A percentile compares a stretch with the other conserved stretches of the same genome.
These are phyloP conservation scores for Sciurus vulgaris DNA, from an alignment of 2,797 vertebrate genomes.

Conservation along the genomic window DNA sequence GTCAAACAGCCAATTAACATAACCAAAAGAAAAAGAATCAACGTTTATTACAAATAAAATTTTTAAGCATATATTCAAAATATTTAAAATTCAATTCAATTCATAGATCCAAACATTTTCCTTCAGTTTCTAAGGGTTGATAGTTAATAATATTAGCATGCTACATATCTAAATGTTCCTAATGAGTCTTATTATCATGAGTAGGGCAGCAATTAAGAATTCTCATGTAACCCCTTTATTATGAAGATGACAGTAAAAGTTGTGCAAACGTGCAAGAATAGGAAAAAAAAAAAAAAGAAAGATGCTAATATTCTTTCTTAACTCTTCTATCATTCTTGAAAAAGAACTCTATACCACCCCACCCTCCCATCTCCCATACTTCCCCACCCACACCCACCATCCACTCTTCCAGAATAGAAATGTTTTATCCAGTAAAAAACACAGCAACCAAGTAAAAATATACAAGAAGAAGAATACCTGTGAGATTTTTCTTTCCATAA, in stretches of 20 bases:
- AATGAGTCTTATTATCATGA: constrained; percentile 46
- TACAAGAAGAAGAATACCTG: constrained; percentile 79
- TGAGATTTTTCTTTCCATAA: constrained; percentile 79
- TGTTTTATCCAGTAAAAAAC: constrained; percentile 56
- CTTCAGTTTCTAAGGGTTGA: constrained; percentile 26
- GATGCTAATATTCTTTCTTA: constrained; percentile 35
- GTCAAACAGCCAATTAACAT: constrained; percentile 65
- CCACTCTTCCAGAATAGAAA: background rate
- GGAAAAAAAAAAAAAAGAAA: constrained; percentile 43
- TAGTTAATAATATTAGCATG: constrained; percentile 38
- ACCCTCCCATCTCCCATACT: background rate
- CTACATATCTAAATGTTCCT: constrained; percentile 49
- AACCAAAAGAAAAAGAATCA: constrained; percentile 39
- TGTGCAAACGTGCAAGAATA: background rate
- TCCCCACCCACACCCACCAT: background rate
- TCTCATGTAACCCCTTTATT: constrained; percentile 49
- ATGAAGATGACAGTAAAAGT: constrained; percentile 33
- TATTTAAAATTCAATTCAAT: constrained; percentile 48
- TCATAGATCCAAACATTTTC: constrained; percentile 68
- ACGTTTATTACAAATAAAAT: constrained; percentile 52
- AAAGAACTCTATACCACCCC: background rate
- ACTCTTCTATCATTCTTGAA: constrained; percentile 38
- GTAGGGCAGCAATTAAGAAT: constrained; percentile 51
- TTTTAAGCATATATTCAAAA: constrained; percentile 65
- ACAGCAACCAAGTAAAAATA: constrained; percentile 71